Evolutionary conservation across 2,888 invertebrate species (phyloP), one percentile per base, ranked within the genome.

Genomic region (Caenorhabditis sinica): DNA sequence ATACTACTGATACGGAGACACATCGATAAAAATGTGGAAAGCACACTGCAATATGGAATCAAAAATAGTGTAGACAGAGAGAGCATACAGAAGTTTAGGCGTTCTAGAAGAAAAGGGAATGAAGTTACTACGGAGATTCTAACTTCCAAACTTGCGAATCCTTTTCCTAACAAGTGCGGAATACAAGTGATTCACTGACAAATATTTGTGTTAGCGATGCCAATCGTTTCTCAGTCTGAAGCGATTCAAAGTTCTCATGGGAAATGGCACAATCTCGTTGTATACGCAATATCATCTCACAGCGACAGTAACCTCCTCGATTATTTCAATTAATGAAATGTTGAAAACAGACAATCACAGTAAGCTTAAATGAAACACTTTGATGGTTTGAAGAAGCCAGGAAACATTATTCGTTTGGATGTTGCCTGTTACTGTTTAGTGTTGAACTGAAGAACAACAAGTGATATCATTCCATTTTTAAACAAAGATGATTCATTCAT

Each of bases 1-100:
- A 79, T 79, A 79, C 79, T 72, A 79, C 79, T 79, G 79, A 79
- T 79, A 79, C 43, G 79, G 72, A 25, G 71, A 79, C 79, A 72
- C 60, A 79, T 79, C 79, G 72, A 79, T 79, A 72, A 79, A 71
- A 71, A 58, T 65, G 66, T 66, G 68, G 69, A 69, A 56, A 69
- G 69, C 69, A 69, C 56, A 58, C 30, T 66, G 49, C 66, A 49
- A 66, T 36, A 58, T 15, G 63, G 23, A 65, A 30, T 23, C 45
- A 17, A 63, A 36, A 56, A 56, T 17, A 36, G 33, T 36, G 17
- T 51, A 33, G 28, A 40, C 33, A 8, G 13, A 56, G 40, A 43
- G 9, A 49, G 33, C 5, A 33, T 51, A 51, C 28, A n/a, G 49
- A 61, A 61, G 28, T 53, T 25, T 43, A 23, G 11, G 15, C 51